These are phyloP conservation scores for Platycheirus albimanus DNA, from an alignment of 2,888 invertebrate genomes.

Conservation along the genomic window DNA sequence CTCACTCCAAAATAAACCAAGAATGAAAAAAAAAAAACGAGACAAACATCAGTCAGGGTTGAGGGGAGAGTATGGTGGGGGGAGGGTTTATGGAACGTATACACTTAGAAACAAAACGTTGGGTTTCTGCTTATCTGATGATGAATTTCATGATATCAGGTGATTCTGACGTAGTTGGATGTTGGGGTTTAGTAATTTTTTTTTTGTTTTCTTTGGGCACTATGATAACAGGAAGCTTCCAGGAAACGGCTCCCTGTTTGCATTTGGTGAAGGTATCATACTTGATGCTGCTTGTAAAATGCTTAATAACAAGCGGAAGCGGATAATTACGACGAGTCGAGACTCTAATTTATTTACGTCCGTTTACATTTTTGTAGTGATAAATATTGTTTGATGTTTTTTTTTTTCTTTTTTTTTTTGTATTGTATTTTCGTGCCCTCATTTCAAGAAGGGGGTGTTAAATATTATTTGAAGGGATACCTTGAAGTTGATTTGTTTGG, in stretches of 20 bases:
- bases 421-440: background rate
- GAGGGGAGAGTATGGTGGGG: no score
- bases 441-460: background rate
- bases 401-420: background rate
- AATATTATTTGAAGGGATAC: background rate
- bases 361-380: slow-evolving; percentile 28
- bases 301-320: slow-evolving; percentile 8
- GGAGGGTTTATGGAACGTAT: slow-evolving; percentile 4
- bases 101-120: slow-evolving; percentile 12
- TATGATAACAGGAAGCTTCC: slow-evolving; percentile 8
- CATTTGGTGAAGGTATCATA: background rate
- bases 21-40: background rate
- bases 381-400: slow-evolving; percentile 23
- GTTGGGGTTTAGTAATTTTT: background rate
- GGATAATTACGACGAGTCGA: slow-evolving; percentile 27
- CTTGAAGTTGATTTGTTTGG: slow-evolving; percentile 21
- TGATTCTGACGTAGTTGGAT: slow-evolving; percentile 33
- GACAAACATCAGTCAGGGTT: slow-evolving; percentile 60
- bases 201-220: background rate
- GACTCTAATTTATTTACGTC: slow-evolving; percentile 41
- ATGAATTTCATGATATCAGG: slow-evolving; percentile 61
- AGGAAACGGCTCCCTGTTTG: slow-evolving; percentile 4
- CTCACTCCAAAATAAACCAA: no score
- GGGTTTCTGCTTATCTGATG: slow-evolving; percentile 57
- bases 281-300: background rate